These are phyloP conservation scores for Gymnocheta viridis DNA, from an alignment of 2,888 invertebrate genomes.

Conservation along the genomic window DNA sequence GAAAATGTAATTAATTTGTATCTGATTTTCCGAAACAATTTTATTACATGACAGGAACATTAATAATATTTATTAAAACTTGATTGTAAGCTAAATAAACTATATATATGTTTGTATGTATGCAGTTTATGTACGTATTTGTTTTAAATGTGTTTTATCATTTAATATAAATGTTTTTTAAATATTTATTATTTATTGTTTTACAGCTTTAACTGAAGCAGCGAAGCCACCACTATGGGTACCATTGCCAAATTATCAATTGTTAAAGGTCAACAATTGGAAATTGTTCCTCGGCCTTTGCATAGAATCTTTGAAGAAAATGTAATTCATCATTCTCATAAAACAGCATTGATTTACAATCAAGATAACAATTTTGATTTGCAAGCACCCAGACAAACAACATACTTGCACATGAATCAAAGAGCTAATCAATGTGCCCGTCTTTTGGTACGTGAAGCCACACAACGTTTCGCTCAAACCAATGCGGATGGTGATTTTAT, in stretches of 20 bases:
- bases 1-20: conserved; percentile 30
- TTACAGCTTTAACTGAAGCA: conserved; percentile 19
- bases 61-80: conserved; percentile 4
- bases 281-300: conserved; percentile 83
- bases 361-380: conserved; percentile 50
- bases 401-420: conserved; percentile 82
- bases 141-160: neutral
- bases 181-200: neutral
- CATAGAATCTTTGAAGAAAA: conserved; percentile 84
- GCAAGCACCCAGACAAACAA: conserved; percentile 72
- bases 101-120: neutral
- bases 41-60: conserved; percentile 13
- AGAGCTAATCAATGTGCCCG: conserved; percentile 83
- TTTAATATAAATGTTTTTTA: neutral
- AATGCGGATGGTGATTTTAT: conserved; percentile 88
- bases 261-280: conserved; percentile 85
- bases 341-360: conserved; percentile 86
- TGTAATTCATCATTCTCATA: conserved; percentile 83
- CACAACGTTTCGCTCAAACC: conserved; percentile 75
- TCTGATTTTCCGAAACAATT: conserved; percentile 5
- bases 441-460: conserved; percentile 77
- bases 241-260: conserved; percentile 89
- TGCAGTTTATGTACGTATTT: too few relatives aligned
- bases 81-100: neutral
- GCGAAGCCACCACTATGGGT: conserved; percentile 84